Evolutionary conservation across 2,113 vertebrate genomes (phyloP).

Genomic region (Oreocharis arfaki): DNA sequence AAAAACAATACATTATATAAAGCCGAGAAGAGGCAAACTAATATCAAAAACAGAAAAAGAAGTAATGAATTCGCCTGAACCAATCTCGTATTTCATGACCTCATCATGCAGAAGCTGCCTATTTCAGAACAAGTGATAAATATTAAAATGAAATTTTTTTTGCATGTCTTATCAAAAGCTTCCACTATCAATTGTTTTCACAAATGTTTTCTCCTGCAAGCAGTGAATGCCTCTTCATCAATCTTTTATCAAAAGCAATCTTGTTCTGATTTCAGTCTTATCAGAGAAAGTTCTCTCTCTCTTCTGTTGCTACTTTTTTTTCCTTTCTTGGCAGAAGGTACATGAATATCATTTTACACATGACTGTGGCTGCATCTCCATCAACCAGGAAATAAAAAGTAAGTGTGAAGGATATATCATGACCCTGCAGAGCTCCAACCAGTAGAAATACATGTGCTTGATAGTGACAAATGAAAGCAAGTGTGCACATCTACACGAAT

Average conservation of each 20-base stretch:
- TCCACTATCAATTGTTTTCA: slow-evolving; percentile 69
- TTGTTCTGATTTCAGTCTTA: slow-evolving; percentile 67
- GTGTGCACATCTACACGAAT: background rate
- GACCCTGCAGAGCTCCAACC: slow-evolving; percentile 20
- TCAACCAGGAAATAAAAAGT: slow-evolving; percentile 48
- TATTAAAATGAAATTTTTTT: slow-evolving; percentile 69
- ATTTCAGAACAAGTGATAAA: slow-evolving; percentile 64
- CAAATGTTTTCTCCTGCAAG: slow-evolving; percentile 59
- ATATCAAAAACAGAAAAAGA: slow-evolving; percentile 46
- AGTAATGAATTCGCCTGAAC: slow-evolving; percentile 69
- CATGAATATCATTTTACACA: slow-evolving; percentile 66
- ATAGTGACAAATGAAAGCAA: background rate
- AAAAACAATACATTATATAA: slow-evolving; percentile 66
- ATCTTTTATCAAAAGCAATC: slow-evolving; percentile 72
- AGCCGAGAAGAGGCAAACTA: slow-evolving; percentile 34
- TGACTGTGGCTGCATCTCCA: slow-evolving; percentile 48
- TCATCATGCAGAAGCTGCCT: slow-evolving; percentile 48
- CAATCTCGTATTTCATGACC: slow-evolving; percentile 62
- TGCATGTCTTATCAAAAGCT: slow-evolving; percentile 68
- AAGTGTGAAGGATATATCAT: slow-evolving; percentile 38
- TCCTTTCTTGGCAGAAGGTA: slow-evolving; percentile 41
- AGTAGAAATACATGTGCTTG: background rate
- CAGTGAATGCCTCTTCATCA: slow-evolving; percentile 64
- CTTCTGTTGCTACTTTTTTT: background rate
- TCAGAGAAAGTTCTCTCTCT: slow-evolving; percentile 5